phyloP scores from a whole-genome alignment of 2,888 invertebrate species.

The Papilio elwesi region DNA sequence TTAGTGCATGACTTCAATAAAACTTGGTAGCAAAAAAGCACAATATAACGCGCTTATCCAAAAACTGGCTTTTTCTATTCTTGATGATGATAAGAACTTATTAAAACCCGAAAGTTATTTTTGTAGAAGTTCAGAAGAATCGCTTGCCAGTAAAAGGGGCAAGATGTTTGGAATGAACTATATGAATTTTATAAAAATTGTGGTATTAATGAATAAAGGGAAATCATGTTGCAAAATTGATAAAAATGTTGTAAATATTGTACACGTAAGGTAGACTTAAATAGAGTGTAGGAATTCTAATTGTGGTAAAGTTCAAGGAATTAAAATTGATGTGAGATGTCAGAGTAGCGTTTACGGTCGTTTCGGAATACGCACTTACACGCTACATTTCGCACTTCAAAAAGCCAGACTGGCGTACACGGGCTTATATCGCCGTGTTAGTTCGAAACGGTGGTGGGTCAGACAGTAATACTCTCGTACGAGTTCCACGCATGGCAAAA shows the following conservation, averaged over 20 bases:
- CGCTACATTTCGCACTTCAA: too few relatives aligned
- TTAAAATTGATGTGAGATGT: neutral
- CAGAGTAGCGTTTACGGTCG: too few relatives aligned
- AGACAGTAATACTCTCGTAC: too few relatives aligned
- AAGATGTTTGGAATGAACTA: constrained; percentile 4
- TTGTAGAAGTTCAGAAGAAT: neutral
- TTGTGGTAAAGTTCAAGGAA: constrained; percentile 9
- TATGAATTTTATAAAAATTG: constrained; percentile 12
- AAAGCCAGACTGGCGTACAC: too few relatives aligned
- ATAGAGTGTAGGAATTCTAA: constrained; percentile 3
- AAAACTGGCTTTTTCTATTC: neutral
- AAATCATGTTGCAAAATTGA: constrained; percentile 1
- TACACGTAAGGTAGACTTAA: constrained; percentile 30
- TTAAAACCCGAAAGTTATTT: neutral
- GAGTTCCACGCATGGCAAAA: too few relatives aligned
- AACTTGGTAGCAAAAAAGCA: too few relatives aligned
- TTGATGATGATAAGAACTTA: neutral
- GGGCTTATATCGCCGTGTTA: too few relatives aligned
- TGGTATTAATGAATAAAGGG: constrained; percentile 15
- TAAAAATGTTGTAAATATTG: constrained; percentile 24
- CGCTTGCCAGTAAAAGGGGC: constrained; percentile 29
- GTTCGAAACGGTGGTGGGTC: too few relatives aligned
- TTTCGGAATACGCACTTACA: too few relatives aligned
- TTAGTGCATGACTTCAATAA: too few relatives aligned
- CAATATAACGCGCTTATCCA: neutral